Conservation (phyloP, 2,888 invertebrate species). For the Portevinia maculata region DNA sequence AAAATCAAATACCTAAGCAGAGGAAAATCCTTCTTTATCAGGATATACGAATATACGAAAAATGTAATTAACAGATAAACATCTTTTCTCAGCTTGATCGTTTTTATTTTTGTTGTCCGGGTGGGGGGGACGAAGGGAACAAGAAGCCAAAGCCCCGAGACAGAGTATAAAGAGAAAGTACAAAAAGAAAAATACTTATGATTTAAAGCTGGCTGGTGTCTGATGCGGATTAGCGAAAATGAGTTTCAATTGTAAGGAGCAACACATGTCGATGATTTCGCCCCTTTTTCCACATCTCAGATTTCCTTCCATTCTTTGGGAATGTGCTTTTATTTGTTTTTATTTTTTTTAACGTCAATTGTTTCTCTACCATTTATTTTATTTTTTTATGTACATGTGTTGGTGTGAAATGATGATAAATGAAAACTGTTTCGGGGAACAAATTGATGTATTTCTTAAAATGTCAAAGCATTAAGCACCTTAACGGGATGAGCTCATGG, state of each 20-base stretch:
- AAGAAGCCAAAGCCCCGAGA: constrained; percentile 3
- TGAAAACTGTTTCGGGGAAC: constrained; percentile 39
- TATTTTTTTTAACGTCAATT: constrained; percentile 10
- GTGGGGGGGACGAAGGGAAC: neutral
- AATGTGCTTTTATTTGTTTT: constrained; percentile 24
- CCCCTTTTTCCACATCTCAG: constrained; percentile 22
- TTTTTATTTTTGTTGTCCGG: neutral
- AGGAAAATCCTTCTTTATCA: constrained; percentile 46
- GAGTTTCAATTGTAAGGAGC: constrained; percentile 46
- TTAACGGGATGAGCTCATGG: constrained; percentile 59
- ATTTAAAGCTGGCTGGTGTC: constrained; percentile 54
- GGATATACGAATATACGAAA: constrained; percentile 62
- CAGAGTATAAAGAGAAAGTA: neutral
- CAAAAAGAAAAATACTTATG: constrained; percentile 14
- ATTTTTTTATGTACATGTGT: constrained; percentile 34
- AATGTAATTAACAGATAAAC: constrained; percentile 68
- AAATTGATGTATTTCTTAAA: constrained; percentile 54
- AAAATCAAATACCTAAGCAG: constrained; percentile 28
- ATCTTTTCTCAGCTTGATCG: constrained; percentile 56
- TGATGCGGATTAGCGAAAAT: constrained; percentile 58
- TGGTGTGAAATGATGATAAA: constrained; percentile 57
- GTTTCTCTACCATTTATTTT: constrained; percentile 11
- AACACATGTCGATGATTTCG: constrained; percentile 55
- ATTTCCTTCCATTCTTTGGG: constrained; percentile 5
- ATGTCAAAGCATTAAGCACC: constrained; percentile 58